Evolutionary conservation across 2,113 vertebrate species (phyloP), one percentile per base, ranked within the genome.

Genomic region (Lepus europaeus): DNA sequence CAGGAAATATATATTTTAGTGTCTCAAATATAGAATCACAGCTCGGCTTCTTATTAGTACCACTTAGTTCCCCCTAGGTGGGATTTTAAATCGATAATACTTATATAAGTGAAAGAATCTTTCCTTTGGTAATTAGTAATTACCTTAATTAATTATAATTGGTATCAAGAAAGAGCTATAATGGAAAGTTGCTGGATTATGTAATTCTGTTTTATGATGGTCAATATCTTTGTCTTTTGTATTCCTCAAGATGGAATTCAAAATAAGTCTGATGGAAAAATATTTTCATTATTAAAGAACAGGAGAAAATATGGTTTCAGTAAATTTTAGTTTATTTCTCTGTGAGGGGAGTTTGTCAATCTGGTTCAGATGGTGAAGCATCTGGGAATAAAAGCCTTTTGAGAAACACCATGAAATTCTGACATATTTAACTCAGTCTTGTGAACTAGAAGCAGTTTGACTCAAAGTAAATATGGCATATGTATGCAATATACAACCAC

Each of bases 271-370:
- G 25, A 36, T 51, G 36, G 33, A 77, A 64, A 90, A 45, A 64
- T n/a, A 33, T 51, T 36, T 68, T 83, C 12, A 59, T 59, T 59
- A 63, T 56, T 29, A 39, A 76, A 53, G 56, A 63, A 73, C 39
- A 94, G 23, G 27, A 91, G 33, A 85, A 95, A 70, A 9, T 88
- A 76, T 66, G 29, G 13, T 85, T 8, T 76, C 11, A 66, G 56
- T 64, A 96, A 76, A 82, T 70, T 95, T 93, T 92, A 86, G 25
- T 93, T 90, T 88, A 64, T 92, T 92, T 95, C 17, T 92, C 68
- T 90, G 1, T 31, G 31, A 90, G 56, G 49, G n/a, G 4, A 92
- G 13, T 81, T 74, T 82, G 22, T 82, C 33, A 88, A 2, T 89
- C 22, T 96, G 31, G 25, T 92, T 95, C 56, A 85, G 29, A 81